These are phyloP conservation scores for Accipiter virgatus DNA, from an alignment of 2,113 vertebrate species.

Conservation along the genomic window DNA sequence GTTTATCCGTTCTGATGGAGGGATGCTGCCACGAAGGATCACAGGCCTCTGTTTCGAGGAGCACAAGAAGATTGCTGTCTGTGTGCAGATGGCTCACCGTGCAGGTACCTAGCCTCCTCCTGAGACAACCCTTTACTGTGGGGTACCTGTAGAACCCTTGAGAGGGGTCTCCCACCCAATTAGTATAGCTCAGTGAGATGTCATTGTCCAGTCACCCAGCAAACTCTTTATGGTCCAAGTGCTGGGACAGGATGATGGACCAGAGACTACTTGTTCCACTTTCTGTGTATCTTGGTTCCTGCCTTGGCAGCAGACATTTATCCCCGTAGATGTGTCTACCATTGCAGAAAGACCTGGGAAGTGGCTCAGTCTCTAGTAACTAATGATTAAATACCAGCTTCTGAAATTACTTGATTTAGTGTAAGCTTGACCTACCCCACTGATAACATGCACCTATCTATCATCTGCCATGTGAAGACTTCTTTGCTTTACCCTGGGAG, in stretches of 20 bases:
- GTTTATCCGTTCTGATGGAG: conserved; percentile 92
- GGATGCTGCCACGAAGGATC: conserved; percentile 86
- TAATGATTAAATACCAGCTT: not conserved
- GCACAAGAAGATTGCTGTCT: conserved; percentile 88
- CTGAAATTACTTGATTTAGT: not conserved
- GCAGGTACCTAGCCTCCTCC: conserved; percentile 77
- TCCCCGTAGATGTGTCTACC: not conserved
- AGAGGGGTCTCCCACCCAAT: not conserved
- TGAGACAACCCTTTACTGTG: not conserved
- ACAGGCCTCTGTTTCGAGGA: conserved; percentile 92
- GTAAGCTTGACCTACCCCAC: not conserved
- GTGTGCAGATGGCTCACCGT: conserved; percentile 96
- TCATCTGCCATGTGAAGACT: not conserved
- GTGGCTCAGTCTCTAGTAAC: not conserved
- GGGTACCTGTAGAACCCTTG: not conserved
- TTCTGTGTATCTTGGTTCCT: not conserved
- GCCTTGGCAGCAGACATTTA: not conserved
- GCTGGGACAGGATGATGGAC: not conserved
- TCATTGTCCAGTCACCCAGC: not conserved
- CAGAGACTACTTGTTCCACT: not conserved
- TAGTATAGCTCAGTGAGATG: not conserved
- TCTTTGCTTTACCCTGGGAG: not conserved
- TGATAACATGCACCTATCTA: not conserved
- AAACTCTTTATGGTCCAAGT: not conserved
- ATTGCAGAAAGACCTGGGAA: not conserved